These are phyloP conservation scores for Drosophila littoralis DNA, from an alignment of 1,140 invertebrate genomes.

Conservation along the genomic window DNA sequence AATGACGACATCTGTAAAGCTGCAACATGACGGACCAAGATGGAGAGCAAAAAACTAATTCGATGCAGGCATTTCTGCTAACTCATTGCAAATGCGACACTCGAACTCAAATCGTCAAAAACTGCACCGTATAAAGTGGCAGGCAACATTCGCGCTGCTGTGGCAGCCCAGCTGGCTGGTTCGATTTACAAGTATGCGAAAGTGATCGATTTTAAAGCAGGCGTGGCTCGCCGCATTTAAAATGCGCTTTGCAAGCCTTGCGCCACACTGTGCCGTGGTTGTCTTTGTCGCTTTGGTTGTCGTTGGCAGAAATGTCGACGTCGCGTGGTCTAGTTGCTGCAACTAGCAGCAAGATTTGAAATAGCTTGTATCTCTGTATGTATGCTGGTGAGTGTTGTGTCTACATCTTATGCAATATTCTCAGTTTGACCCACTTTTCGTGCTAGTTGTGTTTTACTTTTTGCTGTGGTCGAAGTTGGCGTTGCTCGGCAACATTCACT, in stretches of 20 bases:
- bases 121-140: slow-evolving; percentile 29
- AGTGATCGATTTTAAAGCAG: slow-evolving; percentile 81
- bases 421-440: slow-evolving; percentile 75
- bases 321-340: slow-evolving; percentile 71
- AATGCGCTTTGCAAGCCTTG: slow-evolving; percentile 54
- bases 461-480: slow-evolving; percentile 58
- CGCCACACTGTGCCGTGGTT: slow-evolving; percentile 48
- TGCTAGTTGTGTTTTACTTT: slow-evolving; percentile 51
- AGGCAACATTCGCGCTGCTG: slow-evolving; percentile 9
- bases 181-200: slow-evolving; percentile 67
- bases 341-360: slow-evolving; percentile 76
- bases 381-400: slow-evolving; percentile 63
- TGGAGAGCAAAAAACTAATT: slow-evolving; percentile 12
- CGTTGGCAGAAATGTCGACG: slow-evolving; percentile 43
- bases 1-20: slow-evolving; percentile 1
- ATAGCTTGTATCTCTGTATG: slow-evolving; percentile 53
- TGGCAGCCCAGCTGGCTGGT: slow-evolving; percentile 34
- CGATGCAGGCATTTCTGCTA: slow-evolving; percentile 9
- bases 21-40: background rate
- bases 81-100: slow-evolving; percentile 23
- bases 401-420: slow-evolving; percentile 77
- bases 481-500: slow-evolving; percentile 69
- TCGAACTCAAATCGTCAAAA: slow-evolving; percentile 16
- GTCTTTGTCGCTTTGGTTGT: slow-evolving; percentile 20
- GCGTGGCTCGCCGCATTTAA: slow-evolving; percentile 67